Conservation (phyloP, 2,797 vertebrate species). For the Ctenosaura bakeri region DNA sequence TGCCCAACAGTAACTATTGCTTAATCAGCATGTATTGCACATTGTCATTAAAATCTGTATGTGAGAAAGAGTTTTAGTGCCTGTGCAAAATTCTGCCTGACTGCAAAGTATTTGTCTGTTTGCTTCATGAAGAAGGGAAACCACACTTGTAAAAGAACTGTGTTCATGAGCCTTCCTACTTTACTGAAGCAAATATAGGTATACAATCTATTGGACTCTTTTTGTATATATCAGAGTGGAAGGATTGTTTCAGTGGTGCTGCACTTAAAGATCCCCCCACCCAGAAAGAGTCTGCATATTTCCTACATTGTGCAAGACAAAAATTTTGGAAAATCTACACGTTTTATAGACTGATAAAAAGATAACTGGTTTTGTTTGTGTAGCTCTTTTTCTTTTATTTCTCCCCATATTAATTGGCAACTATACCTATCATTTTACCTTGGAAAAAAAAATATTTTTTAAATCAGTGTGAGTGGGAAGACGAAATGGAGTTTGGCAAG, state of each 20-base stretch:
- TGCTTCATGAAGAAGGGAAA: not conserved
- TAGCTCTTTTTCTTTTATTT: not conserved
- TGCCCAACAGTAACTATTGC: not conserved
- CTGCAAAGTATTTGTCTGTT: not conserved
- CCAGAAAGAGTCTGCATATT: not conserved
- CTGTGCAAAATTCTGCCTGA: not conserved
- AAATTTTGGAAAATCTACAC: not conserved
- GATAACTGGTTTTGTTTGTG: not conserved
- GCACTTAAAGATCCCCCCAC: no score
- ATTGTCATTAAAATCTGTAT: no score
- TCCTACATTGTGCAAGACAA: not conserved
- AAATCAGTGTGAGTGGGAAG: constrained; percentile 33
- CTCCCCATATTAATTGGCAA: not conserved
- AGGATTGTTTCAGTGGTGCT: not conserved
- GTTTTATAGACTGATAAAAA: constrained; percentile 19
- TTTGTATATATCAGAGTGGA: not conserved
- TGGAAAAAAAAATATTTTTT: constrained; percentile 12
- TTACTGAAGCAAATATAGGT: not conserved
- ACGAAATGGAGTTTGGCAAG: constrained; percentile 33
- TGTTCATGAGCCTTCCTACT: not conserved
- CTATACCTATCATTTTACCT: constrained; percentile 6
- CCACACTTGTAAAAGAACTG: not conserved
- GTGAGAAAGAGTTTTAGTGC: not conserved
- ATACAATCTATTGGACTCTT: not conserved
- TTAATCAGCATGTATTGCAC: not conserved